A percentile compares a stretch with the other conserved stretches of the same genome.
These are phyloP conservation scores for Nipponacmea schrenckii DNA, from an alignment of 2,888 invertebrate genomes.

Conservation along the genomic window DNA sequence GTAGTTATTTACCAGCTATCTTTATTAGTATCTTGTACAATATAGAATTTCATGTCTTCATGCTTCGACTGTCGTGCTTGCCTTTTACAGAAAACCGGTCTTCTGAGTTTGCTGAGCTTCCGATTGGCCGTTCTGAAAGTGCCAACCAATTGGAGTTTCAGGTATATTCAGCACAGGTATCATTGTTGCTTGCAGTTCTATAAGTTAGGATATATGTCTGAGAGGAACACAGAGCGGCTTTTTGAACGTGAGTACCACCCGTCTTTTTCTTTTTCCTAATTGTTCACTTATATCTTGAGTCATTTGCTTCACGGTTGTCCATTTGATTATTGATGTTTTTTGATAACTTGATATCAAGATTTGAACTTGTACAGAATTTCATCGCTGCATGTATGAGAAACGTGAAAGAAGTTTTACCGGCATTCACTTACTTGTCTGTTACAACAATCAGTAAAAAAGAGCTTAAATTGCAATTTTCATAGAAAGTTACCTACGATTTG, in stretches of 20 bases:
- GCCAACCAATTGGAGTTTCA: neutral
- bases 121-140: neutral
- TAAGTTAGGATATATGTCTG: slow-evolving; percentile 1
- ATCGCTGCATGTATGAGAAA: too few relatives aligned
- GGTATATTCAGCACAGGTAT: neutral
- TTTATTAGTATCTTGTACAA: slow-evolving; percentile 5
- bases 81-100: slow-evolving; percentile 2
- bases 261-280: neutral
- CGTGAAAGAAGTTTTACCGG: too few relatives aligned
- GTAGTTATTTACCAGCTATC: neutral
- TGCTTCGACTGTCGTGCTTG: slow-evolving; percentile 4
- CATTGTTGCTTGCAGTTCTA: neutral
- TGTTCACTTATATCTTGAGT: too few relatives aligned
- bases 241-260: slow-evolving; percentile 4
- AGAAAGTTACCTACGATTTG: too few relatives aligned
- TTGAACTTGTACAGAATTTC: too few relatives aligned
- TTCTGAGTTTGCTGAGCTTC: neutral
- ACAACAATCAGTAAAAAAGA: too few relatives aligned
- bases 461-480: too few relatives aligned
- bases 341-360: too few relatives aligned
- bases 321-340: too few relatives aligned
- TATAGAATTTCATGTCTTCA: slow-evolving; percentile 7
- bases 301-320: too few relatives aligned
- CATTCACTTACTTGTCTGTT: too few relatives aligned
- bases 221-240: slow-evolving; percentile 1